These are phyloP conservation scores for Odobenus rosmarus DNA, from an alignment of 2,113 vertebrate genomes.

Conservation along the genomic window DNA sequence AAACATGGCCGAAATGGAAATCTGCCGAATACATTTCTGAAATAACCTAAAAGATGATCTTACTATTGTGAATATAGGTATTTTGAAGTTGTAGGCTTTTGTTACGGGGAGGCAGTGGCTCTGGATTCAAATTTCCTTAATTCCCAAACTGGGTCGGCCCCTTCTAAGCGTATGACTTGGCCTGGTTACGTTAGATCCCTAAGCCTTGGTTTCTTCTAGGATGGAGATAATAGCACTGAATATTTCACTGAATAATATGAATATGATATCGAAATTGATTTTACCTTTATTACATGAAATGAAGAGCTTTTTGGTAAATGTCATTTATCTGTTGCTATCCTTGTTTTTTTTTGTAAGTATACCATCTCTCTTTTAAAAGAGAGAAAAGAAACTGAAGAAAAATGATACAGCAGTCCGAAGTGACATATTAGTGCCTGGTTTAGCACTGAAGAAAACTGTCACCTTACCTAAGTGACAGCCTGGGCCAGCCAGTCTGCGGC, in stretches of 20 bases:
- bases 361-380: background rate
- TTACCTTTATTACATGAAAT: background rate
- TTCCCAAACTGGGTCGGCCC: background rate
- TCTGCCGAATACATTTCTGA: background rate
- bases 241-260: background rate
- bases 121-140: background rate
- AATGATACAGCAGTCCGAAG: background rate
- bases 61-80: background rate
- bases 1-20: background rate
- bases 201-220: background rate
- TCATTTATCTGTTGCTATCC: background rate
- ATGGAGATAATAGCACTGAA: background rate
- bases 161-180: background rate
- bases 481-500: background rate
- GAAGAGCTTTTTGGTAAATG: background rate
- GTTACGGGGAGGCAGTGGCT: background rate
- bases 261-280: background rate
- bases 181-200: background rate
- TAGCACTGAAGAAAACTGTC: background rate
- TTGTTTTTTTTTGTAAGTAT: background rate
- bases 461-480: background rate
- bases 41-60: background rate
- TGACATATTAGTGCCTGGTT: background rate
- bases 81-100: background rate
- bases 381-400: background rate